Base-by-base conservation (phyloP, 2,888 invertebrate genomes). In the Thumatha senex region DNA sequence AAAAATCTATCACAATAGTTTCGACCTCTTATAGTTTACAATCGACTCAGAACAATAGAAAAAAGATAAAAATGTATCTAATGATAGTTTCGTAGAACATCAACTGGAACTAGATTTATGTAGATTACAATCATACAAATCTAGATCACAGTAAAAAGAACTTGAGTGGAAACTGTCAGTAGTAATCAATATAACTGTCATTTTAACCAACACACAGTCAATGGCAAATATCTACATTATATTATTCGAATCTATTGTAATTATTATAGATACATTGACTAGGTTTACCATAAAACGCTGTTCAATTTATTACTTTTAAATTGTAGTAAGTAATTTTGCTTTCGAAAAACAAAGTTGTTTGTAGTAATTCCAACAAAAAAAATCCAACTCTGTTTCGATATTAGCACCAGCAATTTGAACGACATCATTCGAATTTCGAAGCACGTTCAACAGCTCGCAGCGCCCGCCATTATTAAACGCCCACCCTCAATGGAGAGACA, bases 381-480 rank as follows among this genome's bases (percentile, higher is more conserved):
- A n/a, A n/a, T n/a, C n/a, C n/a, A n/a, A n/a, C n/a, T n/a, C n/a
- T n/a, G n/a, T n/a, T n/a, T n/a, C n/a, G n/a, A n/a, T n/a, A n/a
- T n/a, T n/a, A n/a, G n/a, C n/a, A n/a, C n/a, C n/a, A n/a, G n/a
- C 18, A 24, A 24, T 24, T 24, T 24, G 18, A 30, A 18, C 40
- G 40, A 35, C 40, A 18, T 36, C 40, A 42, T 48, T 54, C 41
- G 40, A 46, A 42, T 43, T 58, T 56, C 65, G 18, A 14, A 33
- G 54, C 68, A 70, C 68, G 68, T 58, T 41, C 47, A 39, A 47
- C 51, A 48, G 58, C 54, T 34, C 46, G 36, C 44, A 52, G 44
- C 58, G 55, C 56, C 40, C 51, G 35, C 56, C 48, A 45, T 54
- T 62, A 67, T 64, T 62, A 58, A 61, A 62, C 61, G 54, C 59